Percentiles rank a stretch among this genome's conserved stretches.
Evolutionary conservation across 2,113 vertebrate genomes (phyloP).

Genomic region (Corvus hawaiiensis): DNA sequence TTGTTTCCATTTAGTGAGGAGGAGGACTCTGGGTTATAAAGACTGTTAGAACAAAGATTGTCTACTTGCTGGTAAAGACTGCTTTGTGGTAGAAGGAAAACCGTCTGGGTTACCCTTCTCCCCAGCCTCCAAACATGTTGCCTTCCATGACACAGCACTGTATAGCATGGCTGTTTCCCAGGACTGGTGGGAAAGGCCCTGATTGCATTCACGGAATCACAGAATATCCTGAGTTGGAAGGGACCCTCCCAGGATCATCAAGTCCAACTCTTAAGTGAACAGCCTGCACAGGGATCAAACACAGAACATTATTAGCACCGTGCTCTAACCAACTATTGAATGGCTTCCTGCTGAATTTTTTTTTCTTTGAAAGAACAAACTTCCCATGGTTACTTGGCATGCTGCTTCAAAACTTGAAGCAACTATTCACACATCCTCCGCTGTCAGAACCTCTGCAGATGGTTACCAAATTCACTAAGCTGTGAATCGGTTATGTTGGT

Average conservation of each 20-base stretch:
- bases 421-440: background rate
- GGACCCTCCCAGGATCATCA: background rate
- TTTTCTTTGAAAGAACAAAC: background rate
- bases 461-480: background rate
- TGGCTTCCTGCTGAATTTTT: conserved; percentile 4
- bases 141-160: background rate
- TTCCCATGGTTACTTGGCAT: conserved; percentile 3
- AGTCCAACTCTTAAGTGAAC: background rate
- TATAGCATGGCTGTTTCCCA: background rate
- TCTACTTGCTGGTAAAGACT: background rate
- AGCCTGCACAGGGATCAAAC: background rate
- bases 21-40: background rate
- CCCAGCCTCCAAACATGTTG: background rate
- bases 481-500: background rate
- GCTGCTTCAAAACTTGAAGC: background rate
- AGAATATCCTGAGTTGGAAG: background rate
- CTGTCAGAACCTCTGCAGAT: background rate
- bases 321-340: background rate
- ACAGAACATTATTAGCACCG: background rate
- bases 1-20: background rate
- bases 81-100: background rate
- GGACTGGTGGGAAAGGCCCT: background rate
- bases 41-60: background rate
- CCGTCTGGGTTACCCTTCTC: background rate
- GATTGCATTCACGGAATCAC: background rate